Evolutionary conservation across 1,140 invertebrate genomes (phyloP), one percentile per base, ranked within the genome.

Genomic region (Matsumurasca onukii): DNA sequence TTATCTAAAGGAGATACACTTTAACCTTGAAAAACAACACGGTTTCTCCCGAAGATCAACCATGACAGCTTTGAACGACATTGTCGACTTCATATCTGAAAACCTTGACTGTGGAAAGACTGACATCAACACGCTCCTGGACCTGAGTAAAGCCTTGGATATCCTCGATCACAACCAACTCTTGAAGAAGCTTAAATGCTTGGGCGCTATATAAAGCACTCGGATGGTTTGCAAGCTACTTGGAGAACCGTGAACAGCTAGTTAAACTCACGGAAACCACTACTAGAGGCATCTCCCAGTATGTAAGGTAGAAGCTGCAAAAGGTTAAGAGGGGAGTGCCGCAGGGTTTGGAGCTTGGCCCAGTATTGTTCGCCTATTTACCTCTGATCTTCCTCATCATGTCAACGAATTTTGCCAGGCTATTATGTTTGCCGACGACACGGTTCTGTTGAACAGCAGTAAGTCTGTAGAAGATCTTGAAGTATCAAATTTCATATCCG

Each of bases 81-180:
- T 20, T 52, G 49, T 52, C 22, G 49, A 52, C 49, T 52, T 52
- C 49, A 52, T 52, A 12, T 5, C 49, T 15, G 49, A 52, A 12
- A 5, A 22, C 22, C 5, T 52, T 20, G 49, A 52, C 20, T 3
- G 49, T 52, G 20, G 20, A 22, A 22, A 20, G 49, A 52, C 49
- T 12, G 49, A 17, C 9, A 20, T 52, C 49, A 52, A 52, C 49
- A 52, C 49, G 3, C 34, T 64, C 31, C 39, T 62, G 17, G 62
- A 31, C 62, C 24, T 64, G 12, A 22, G 62, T 31, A 64, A 64
- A 5, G 62, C 62, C 5, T 64, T 64, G 17, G 25, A 64, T 45
- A 31, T 64, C 62, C 62, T 64, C 25, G 62, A 64, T 34, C 39
- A 45, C 31, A 31, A 64, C 25, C 25, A 29, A n/a, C n/a, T 61